phyloP scores from a whole-genome alignment of 1,140 invertebrate genomes.

The Diachasma alloeum region DNA sequence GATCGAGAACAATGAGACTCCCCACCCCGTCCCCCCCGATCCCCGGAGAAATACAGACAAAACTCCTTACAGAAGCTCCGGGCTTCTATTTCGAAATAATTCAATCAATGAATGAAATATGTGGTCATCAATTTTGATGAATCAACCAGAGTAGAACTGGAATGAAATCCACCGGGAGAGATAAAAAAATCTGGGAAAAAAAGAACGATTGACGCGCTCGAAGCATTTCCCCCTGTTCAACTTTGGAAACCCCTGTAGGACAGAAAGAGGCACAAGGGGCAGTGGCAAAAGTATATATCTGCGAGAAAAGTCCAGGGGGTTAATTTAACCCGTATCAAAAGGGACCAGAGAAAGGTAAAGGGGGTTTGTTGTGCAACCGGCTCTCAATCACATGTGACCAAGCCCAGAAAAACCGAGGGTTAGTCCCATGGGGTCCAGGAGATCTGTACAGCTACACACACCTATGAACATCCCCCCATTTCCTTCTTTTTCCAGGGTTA shows the following conservation, averaged over 20 bases:
- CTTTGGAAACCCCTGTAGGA: not conserved
- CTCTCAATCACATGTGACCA: conserved; percentile 10
- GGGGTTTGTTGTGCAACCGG: not conserved
- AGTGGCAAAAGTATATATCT: not conserved
- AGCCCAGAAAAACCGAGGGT: not conserved
- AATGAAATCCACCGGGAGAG: no score
- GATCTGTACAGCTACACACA: not conserved
- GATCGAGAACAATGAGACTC: no score
- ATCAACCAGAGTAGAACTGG: no score
- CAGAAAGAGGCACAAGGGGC: not conserved
- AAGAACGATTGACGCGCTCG: no score
- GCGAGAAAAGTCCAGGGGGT: not conserved
- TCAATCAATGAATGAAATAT: no score
- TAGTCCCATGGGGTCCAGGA: not conserved
- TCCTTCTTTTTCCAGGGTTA: not conserved
- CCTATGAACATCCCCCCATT: not conserved
- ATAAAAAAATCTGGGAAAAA: no score
- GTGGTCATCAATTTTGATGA: no score
- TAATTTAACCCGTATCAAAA: conserved; percentile 15
- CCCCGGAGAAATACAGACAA: no score
- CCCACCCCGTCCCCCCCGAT: no score
- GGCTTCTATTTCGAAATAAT: not conserved
- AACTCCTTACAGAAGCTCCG: not conserved
- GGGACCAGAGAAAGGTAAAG: not conserved
- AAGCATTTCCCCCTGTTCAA: not conserved